Evolutionary conservation across 2,888 invertebrate genomes (phyloP), one percentile per base, ranked within the genome.

Genomic region (Elmis aenea): DNA sequence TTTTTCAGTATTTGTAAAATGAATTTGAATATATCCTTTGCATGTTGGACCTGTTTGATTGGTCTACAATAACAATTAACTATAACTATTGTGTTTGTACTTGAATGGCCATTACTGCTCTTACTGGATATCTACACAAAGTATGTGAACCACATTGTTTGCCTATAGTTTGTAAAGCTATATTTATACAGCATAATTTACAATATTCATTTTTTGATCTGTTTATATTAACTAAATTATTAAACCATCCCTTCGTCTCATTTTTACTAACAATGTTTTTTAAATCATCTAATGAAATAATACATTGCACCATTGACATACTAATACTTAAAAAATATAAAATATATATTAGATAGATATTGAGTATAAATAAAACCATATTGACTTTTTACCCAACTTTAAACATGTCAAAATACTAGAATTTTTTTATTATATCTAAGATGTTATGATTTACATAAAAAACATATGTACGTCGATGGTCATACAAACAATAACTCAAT

Each of bases 1-100:
- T 46, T 64, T 64, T 49, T 71, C 69, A 9, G 50, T 46, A 18
- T 48, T 42, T 3, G 62, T 55, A 42, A 69, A 58, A 2, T 47
- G 36, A n/a, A 62, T 52, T 3, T 48, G 32, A 18, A 62, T 48
- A 13, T 54, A 54, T 14, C 62, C 58, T 22, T 36, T 47, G 27
- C 59, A 59, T 10, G 52, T 50, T 3, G 58, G 47, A 3, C 61
- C 57, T 2, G 33, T 29, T 3, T 5, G 27, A 11, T 34, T 33
- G n/a, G 12, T 16, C 48, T 48, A 26, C 23, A 42, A 24, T 18
- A 38, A 24, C 3, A n/a, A n/a, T n/a, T n/a, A n/a, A n/a, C n/a
- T n/a, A n/a, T n/a, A n/a, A n/a, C n/a, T n/a, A n/a, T n/a, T n/a
- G 6, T 6, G n/a, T 11, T 24, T 24, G 25, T 24, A 8, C 20